These are phyloP conservation scores for Drosophila meridionalis DNA, from an alignment of 2,888 invertebrate genomes.

Conservation along the genomic window DNA sequence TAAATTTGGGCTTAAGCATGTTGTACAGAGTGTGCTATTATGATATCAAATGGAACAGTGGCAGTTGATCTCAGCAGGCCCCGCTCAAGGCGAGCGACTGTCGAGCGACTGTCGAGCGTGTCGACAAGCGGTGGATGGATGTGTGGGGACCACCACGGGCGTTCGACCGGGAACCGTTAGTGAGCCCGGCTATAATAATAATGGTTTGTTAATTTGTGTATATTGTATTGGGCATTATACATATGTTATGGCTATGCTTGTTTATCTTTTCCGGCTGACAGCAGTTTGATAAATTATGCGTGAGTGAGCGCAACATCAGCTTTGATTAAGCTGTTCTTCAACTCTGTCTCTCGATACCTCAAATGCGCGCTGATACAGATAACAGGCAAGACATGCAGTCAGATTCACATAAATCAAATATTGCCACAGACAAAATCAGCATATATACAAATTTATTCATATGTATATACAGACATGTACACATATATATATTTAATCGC, in stretches of 20 bases:
- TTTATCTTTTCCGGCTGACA: conserved; percentile 63
- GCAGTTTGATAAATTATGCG: conserved; percentile 67
- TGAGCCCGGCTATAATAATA: conserved; percentile 57
- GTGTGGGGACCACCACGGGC: conserved; percentile 44
- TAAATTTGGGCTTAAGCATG: conserved; percentile 49
- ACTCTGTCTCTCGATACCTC: conserved; percentile 23
- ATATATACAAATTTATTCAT: conserved; percentile 7
- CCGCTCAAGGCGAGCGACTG: conserved; percentile 67
- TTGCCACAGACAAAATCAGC: conserved; percentile 23
- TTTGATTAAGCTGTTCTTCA: conserved; percentile 69
- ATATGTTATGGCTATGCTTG: conserved; percentile 31
- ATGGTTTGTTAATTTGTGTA: conserved; percentile 74
- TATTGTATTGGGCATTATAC: conserved; percentile 46
- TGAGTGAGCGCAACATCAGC: conserved; percentile 28
- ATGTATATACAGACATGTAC: not conserved
- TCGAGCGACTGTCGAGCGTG: conserved; percentile 62
- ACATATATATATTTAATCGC: conserved; percentile 25
- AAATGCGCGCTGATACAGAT: conserved; percentile 55
- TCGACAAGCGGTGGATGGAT: conserved; percentile 41
- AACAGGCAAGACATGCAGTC: conserved; percentile 23
- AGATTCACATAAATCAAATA: conserved; percentile 67
- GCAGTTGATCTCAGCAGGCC: conserved; percentile 12
- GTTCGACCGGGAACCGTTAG: conserved; percentile 65
- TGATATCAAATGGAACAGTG: conserved; percentile 66
- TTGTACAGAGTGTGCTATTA: conserved; percentile 49